Base-by-base conservation (phyloP, 2,797 vertebrate genomes). In the Gephyroberyx darwinii region DNA sequence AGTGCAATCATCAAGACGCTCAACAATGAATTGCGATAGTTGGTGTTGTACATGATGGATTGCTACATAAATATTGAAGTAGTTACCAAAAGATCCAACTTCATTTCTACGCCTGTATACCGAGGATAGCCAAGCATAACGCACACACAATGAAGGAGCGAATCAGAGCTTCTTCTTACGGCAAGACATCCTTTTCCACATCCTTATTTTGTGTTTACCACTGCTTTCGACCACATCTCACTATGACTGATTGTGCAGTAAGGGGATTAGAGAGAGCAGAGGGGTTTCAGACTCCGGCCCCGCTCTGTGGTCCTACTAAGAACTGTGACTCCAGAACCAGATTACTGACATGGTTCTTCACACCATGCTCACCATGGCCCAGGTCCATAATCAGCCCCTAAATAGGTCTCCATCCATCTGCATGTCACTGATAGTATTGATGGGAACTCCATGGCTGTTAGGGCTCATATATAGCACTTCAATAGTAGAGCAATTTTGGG, bases 361-460 rank as follows among this genome's bases (percentile, higher is more conserved):
- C 33, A 84, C 48, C 16, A 71, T 19, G 37, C 35, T 69, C 69
- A 47, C 60, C 68, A 61, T 78, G 17, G 58, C 65, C 54, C 59
- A 58, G 61, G 47, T 84, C 61, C 30, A 47, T 77, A 76, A 83
- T 81, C 78, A 82, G 68, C 17, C 64, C 84, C 66, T 63, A 81
- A 83, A 86, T 81, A 74, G 48, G 35, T 77, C 64, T 75, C 62
- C 74, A 45, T 83, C 75, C 71, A 72, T 88, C 86, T 87, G 80
- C 41, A 57, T 83, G 74, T 65, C 54, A 68, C 75, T 78, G 82
- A 85, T 85, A 64, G 65, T 59, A 56, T 75, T 55, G 57, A 78
- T 48, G 64, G 67, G 58, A 69, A 81, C 84, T 75, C 67, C 61
- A 48, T 43, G 50, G 51, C 53, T 52, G 56, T 76, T 52, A 37